Conservation (phyloP, 2,888 invertebrate species). For the Latheticus oryzae region DNA sequence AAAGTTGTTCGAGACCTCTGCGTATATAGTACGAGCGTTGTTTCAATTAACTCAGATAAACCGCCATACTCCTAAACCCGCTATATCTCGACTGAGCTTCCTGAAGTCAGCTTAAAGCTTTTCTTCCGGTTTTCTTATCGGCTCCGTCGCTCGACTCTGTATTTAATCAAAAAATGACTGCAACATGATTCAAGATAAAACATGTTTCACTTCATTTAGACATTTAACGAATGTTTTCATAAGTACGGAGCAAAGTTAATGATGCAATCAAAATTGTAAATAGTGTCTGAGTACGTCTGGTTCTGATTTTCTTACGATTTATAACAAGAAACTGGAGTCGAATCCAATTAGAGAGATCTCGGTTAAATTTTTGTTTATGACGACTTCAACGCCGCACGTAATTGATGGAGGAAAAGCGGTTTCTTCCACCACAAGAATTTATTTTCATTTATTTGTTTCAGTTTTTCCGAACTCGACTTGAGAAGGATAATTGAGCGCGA, state of each 20-base stretch:
- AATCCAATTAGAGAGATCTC: constrained; percentile 20
- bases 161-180: constrained; percentile 48
- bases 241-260: constrained; percentile 21
- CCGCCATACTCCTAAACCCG: constrained; percentile 37
- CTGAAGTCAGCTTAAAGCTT: constrained; percentile 43
- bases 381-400: constrained; percentile 12
- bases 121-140: constrained; percentile 45
- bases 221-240: constrained; percentile 16
- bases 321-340: constrained; percentile 21
- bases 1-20: constrained; percentile 6
- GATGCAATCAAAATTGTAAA: constrained; percentile 34
- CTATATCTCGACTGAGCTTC: constrained; percentile 32
- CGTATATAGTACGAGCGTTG: constrained; percentile 49
- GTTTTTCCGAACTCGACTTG: background rate
- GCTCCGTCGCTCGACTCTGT: constrained; percentile 36
- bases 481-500: background rate
- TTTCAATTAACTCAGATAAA: constrained; percentile 52
- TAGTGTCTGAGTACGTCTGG: constrained; percentile 26
- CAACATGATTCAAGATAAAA: constrained; percentile 41
- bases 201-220: constrained; percentile 34
- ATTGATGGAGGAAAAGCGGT: constrained; percentile 27
- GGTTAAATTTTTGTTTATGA: constrained; percentile 28
- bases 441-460: constrained; percentile 21
- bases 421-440: constrained; percentile 10
- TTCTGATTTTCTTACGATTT: constrained; percentile 24